These are phyloP conservation scores for Dolichoris vasculosae DNA, from an alignment of 1,140 invertebrate genomes.

Conservation along the genomic window DNA sequence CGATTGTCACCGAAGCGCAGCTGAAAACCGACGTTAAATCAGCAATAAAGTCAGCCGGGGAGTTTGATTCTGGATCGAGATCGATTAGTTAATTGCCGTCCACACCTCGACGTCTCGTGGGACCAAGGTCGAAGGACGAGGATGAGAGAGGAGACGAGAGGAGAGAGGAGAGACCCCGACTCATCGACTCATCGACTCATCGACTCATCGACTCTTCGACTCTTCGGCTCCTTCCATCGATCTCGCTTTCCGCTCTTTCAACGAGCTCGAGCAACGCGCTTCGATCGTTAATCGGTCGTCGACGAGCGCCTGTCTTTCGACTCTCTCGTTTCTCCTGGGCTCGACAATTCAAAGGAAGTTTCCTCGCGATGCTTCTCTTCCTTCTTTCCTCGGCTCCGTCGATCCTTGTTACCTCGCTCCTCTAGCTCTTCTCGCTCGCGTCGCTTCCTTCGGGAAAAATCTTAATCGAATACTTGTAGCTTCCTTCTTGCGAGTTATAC, in stretches of 20 bases:
- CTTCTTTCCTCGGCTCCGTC: neutral
- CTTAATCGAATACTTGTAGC: neutral
- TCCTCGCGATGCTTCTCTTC: neutral
- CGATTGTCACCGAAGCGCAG: neutral
- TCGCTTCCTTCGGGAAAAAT: neutral
- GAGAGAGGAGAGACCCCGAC: neutral
- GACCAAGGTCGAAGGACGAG: no score
- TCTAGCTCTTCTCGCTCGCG: neutral
- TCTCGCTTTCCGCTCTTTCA: neutral
- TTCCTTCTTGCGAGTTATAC: neutral
- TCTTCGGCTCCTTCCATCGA: neutral
- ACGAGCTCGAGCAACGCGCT: no score
- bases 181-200: neutral
- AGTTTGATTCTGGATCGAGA: constrained; percentile 53
- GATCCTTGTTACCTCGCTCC: neutral
- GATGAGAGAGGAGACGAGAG: neutral
- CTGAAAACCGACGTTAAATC: neutral
- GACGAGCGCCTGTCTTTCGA: neutral
- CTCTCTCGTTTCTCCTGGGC: neutral
- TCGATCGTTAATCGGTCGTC: neutral
- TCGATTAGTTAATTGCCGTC: constrained; percentile 57
- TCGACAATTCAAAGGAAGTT: constrained; percentile 19
- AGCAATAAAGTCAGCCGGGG: neutral
- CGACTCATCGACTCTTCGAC: neutral
- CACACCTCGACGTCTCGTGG: constrained; percentile 39